Base-by-base conservation (phyloP, 2,888 invertebrate genomes). In the Ennomos quercinarius region DNA sequence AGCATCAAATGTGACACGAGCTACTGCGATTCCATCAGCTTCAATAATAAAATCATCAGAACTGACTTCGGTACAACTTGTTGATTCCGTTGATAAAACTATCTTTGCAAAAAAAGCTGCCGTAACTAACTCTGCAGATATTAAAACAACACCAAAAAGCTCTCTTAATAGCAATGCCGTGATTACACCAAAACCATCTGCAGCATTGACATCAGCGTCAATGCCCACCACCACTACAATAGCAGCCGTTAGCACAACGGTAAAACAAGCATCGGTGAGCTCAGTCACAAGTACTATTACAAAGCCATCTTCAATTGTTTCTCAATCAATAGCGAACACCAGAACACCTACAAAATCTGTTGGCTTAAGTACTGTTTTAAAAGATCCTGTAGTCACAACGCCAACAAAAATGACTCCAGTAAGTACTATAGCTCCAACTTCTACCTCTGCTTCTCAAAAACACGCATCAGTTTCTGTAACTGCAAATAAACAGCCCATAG, bases 81-180 rank as follows among this genome's bases (percentile, higher is more conserved):
- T 41, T 8, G 37, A 10, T 38, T 38, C 13, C 5, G 10, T 13
- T 17, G 10, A 17, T 36, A 58, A 52, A 48, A 34, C 12, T 10
- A 12, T 35, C 39, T 11, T 6, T 11, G 34, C 35, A 17, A 57
- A 52, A 39, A 38, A n/a, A 35, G 44, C 53, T 36, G n/a, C 13
- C 1, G 6, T 17, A 47, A 36, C 47, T 10, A 39, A 48, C 1
- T 39, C 58, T 35, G 12, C 39, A 43, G 5, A 27, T 45, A 35
- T 13, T 12, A 27, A 39, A 40, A 45, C 44, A 40, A 10, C 12
- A 41, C 9, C 41, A n/a, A 12, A 12, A 10, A 44, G 36, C 48
- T 48, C 47, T 36, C 39, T 42, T 27, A 47, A 39, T 40, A 49
- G n/a, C 40, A 53, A 57, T 43, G 3, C 46, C 10, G 9, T 27